Evolutionary conservation across 2,888 invertebrate species (phyloP).

Genomic region (Zygogramma bicolorata): DNA sequence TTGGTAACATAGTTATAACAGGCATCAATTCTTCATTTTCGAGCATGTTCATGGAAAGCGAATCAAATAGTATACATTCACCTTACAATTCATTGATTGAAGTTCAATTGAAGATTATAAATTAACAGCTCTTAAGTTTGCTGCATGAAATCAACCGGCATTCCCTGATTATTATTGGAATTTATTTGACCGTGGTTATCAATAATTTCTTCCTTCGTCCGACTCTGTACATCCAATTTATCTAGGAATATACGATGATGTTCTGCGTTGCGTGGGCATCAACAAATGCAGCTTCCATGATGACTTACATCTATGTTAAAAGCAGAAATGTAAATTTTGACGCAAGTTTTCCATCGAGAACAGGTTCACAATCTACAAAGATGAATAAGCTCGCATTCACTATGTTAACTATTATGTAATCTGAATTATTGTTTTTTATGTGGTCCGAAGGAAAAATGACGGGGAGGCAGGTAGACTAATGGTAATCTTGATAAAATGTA

Average conservation of each 20-base stretch:
- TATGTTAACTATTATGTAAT: slow-evolving; percentile 24
- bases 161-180: neutral
- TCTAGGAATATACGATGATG: neutral
- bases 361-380: slow-evolving; percentile 22
- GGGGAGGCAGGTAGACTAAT: slow-evolving; percentile 22
- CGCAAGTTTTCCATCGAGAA: slow-evolving; percentile 13
- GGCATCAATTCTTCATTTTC: too few relatives aligned
- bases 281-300: slow-evolving; percentile 29
- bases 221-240: neutral
- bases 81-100: too few relatives aligned
- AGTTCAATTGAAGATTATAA: too few relatives aligned
- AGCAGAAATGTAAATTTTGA: slow-evolving; percentile 31
- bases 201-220: neutral
- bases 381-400: slow-evolving; percentile 12
- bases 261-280: slow-evolving; percentile 17
- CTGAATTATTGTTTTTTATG: slow-evolving; percentile 26
- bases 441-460: slow-evolving; percentile 13
- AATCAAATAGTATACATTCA: too few relatives aligned
- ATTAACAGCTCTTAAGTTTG: too few relatives aligned
- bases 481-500: slow-evolving; percentile 28
- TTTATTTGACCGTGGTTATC: neutral
- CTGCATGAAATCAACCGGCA: too few relatives aligned
- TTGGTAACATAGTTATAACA: too few relatives aligned
- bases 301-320: slow-evolving; percentile 34
- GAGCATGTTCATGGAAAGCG: too few relatives aligned